These are phyloP conservation scores for Merluccius polli DNA, from an alignment of 2,797 vertebrate species.

Conservation along the genomic window DNA sequence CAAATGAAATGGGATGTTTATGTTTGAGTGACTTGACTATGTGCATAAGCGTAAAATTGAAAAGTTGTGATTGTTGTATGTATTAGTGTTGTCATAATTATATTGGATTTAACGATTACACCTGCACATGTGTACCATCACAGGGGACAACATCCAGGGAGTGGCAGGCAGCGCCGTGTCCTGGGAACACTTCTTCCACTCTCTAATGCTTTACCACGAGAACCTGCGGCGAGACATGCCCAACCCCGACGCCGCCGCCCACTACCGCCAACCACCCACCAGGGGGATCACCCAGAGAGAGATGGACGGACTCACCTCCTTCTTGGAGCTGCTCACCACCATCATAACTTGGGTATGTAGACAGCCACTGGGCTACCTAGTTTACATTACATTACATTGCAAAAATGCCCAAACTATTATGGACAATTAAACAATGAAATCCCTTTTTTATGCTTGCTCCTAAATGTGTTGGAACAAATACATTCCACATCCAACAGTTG, in stretches of 20 bases:
- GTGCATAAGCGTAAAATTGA: background rate
- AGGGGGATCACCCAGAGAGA: conserved; percentile 96
- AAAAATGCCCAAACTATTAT: background rate
- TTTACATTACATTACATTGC: no score
- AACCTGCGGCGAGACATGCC: conserved; percentile 91
- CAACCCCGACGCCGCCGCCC: conserved; percentile 83
- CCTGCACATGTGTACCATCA: background rate
- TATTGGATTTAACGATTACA: background rate
- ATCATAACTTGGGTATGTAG: conserved; percentile 88
- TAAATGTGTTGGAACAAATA: background rate
- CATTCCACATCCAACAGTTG: background rate
- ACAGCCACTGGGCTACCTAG: background rate
- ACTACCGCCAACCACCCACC: conserved; percentile 88
- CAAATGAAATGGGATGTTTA: background rate
- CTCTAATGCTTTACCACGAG: conserved; percentile 95
- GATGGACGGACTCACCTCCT: conserved; percentile 89
- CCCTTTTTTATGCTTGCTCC: background rate
- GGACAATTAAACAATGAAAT: background rate
- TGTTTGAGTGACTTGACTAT: background rate
- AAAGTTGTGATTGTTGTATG: background rate
- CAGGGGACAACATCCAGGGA: conserved; percentile 93
- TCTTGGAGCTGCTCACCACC: conserved; percentile 87
- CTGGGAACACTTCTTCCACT: conserved; percentile 98
- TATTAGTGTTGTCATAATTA: background rate
- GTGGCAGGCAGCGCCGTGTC: conserved; percentile 88